Conservation (phyloP, 1,140 invertebrate species). For the Aphidius ervi region DNA sequence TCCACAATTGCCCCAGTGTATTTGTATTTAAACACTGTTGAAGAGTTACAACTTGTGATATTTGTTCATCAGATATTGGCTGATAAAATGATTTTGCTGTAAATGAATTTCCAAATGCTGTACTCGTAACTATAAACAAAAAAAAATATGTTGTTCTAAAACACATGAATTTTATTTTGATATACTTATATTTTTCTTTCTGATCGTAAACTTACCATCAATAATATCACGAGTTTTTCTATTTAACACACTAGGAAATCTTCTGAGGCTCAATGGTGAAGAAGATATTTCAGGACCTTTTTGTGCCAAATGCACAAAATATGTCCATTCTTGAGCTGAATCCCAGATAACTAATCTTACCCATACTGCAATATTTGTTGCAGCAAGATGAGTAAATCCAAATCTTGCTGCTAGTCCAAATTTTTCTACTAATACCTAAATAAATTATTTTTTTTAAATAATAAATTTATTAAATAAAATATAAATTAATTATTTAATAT, state of each 20-base stretch:
- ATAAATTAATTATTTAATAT: background rate
- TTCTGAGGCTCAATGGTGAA: conserved; percentile 49
- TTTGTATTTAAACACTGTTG: conserved; percentile 60
- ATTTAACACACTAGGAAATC: conserved; percentile 48
- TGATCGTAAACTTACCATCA: conserved; percentile 21
- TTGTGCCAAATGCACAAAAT: conserved; percentile 53
- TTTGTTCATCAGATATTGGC: conserved; percentile 49
- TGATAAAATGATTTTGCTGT: conserved; percentile 27
- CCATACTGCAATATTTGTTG: conserved; percentile 62
- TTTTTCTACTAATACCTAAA: conserved; percentile 55
- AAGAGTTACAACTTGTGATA: conserved; percentile 55
- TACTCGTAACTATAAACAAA: background rate
- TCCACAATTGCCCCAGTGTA: conserved; percentile 59
- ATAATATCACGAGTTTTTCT: conserved; percentile 36
- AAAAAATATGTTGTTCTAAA: background rate
- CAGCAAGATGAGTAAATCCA: conserved; percentile 60
- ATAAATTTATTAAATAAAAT: background rate
- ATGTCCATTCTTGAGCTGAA: conserved; percentile 56
- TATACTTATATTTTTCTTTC: background rate
- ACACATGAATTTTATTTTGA: background rate
- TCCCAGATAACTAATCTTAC: conserved; percentile 61
- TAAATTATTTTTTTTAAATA: background rate
- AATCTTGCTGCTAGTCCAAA: conserved; percentile 57
- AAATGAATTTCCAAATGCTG: background rate
- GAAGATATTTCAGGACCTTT: conserved; percentile 31